A percentile compares a stretch with the other conserved stretches of the same genome.
phyloP scores from a whole-genome alignment of 2,888 invertebrate genomes.

The Cactoblastis cactorum region DNA sequence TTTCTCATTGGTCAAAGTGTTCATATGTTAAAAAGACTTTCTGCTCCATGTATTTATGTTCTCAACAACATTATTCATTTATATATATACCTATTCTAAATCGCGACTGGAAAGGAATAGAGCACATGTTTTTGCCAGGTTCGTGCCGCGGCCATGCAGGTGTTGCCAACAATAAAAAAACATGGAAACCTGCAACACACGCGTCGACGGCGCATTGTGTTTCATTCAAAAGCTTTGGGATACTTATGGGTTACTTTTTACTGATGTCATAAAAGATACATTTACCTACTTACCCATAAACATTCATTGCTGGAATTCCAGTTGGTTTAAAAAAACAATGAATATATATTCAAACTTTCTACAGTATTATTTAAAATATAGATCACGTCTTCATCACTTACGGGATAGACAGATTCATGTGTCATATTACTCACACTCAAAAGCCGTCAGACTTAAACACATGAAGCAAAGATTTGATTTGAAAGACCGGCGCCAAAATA shows the following conservation, averaged over 20 bases:
- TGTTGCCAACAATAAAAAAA: constrained; percentile 43
- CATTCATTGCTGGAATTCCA: not conserved
- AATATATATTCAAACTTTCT: no score
- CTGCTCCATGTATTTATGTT: constrained; percentile 31
- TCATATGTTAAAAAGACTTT: no score
- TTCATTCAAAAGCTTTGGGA: constrained; percentile 28
- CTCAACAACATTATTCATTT: constrained; percentile 29
- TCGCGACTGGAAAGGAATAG: constrained; percentile 44
- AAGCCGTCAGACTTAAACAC: no score
- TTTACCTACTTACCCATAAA: not conserved
- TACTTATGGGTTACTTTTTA: constrained; percentile 28
- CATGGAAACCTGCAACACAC: constrained; percentile 46
- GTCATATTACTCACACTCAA: no score
- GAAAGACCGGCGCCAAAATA: constrained; percentile 42
- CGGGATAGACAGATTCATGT: no score
- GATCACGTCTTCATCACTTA: no score
- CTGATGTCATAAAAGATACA: constrained; percentile 7
- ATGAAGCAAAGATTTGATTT: no score
- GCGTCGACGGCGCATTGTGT: constrained; percentile 19
- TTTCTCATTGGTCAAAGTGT: no score
- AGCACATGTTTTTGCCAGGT: constrained; percentile 50
- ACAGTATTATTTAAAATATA: no score
- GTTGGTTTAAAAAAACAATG: no score
- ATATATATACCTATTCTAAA: constrained; percentile 44
- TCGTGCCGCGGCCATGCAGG: constrained; percentile 61